phyloP scores from a whole-genome alignment of 2,113 vertebrate genomes.

The Epinephelus cyanopodus region DNA sequence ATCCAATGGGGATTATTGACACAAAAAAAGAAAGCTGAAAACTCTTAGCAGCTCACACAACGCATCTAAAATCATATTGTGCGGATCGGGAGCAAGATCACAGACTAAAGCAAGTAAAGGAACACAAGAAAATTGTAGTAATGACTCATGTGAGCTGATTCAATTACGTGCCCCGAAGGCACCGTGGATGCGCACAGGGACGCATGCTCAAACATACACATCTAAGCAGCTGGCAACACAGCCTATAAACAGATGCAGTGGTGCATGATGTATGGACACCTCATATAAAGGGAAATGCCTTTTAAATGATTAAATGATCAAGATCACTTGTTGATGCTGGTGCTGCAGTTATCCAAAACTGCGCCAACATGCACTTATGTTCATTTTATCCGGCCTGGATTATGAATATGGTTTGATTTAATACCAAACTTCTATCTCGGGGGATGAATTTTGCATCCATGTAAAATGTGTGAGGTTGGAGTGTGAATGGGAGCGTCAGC shows the following conservation, averaged over 20 bases:
- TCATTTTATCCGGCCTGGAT: neutral
- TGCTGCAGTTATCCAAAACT: neutral
- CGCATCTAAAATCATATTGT: neutral
- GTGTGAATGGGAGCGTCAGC: conserved; percentile 2
- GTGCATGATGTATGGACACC: neutral
- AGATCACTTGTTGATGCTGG: conserved; percentile 51
- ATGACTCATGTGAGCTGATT: neutral
- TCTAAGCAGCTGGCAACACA: neutral
- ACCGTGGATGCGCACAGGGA: too few species aligned
- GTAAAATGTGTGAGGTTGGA: neutral
- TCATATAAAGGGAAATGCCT: neutral
- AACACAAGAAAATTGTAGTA: neutral
- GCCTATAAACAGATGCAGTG: neutral
- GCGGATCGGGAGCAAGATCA: neutral
- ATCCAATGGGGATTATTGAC: neutral
- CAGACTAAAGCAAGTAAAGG: too few species aligned
- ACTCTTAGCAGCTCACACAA: neutral
- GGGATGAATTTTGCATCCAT: neutral
- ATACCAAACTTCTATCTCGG: accelerated
- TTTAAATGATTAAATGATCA: neutral
- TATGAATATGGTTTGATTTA: neutral
- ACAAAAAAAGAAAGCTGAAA: neutral
- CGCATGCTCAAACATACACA: neutral
- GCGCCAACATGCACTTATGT: neutral
- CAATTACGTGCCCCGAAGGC: neutral